phyloP scores from a whole-genome alignment of 2,888 invertebrate genomes.

The Lasioglossum marginatum region DNA sequence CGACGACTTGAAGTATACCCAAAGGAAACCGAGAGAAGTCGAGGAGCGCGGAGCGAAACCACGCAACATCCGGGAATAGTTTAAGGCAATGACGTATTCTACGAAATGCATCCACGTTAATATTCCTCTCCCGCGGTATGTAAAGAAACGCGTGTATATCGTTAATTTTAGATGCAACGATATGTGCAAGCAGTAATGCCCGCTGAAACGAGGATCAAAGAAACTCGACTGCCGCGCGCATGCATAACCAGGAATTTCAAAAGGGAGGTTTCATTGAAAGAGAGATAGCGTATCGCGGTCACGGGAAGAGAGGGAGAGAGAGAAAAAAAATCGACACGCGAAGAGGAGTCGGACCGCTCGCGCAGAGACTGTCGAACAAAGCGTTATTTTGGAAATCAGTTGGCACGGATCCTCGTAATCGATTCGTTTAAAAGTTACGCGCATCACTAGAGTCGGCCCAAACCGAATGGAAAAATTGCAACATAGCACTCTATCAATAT shows the following conservation, averaged over 20 bases:
- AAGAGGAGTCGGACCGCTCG: not conserved
- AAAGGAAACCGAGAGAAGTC: not conserved
- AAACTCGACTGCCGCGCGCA: slow-evolving; percentile 38
- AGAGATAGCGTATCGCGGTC: slow-evolving; percentile 19
- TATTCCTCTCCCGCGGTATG: slow-evolving; percentile 22
- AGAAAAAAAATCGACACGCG: not conserved
- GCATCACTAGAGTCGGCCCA: not conserved
- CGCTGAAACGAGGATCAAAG: slow-evolving; percentile 64
- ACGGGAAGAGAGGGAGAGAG: not conserved
- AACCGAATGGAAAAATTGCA: not conserved
- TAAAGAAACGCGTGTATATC: slow-evolving; percentile 62
- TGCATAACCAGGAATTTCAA: slow-evolving; percentile 55
- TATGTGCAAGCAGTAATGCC: slow-evolving; percentile 58
- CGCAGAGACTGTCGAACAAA: not conserved
- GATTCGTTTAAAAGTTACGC: slow-evolving; percentile 25
- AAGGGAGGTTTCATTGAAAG: slow-evolving; percentile 59
- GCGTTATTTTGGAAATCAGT: slow-evolving; percentile 41
- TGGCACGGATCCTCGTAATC: not conserved
- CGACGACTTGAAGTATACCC: not conserved
- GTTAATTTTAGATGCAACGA: slow-evolving; percentile 63
- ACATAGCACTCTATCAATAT: slow-evolving; percentile 6
- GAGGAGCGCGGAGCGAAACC: not conserved
- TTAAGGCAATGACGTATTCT: slow-evolving; percentile 40
- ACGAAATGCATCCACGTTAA: slow-evolving; percentile 53
- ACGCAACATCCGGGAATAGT: slow-evolving; percentile 41